phyloP scores from a whole-genome alignment of 2,113 vertebrate species.

The Eulemur macaco region DNA sequence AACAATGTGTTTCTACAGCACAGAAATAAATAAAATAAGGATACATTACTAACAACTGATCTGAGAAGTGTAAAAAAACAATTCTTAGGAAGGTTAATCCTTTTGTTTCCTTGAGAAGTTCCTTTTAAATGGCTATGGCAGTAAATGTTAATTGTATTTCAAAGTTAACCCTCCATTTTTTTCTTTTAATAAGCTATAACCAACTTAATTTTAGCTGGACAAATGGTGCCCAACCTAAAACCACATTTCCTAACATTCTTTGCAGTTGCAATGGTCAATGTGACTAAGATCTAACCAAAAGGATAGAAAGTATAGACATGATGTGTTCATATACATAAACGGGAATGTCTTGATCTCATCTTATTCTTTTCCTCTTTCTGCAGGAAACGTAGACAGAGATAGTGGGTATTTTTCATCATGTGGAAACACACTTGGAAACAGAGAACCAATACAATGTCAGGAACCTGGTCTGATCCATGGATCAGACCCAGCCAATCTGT shows the following conservation, averaged over 20 bases:
- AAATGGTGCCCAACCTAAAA: not conserved
- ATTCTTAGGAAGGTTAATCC: not conserved
- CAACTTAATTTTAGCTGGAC: not conserved
- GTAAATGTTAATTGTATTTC: not conserved
- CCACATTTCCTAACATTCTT: not conserved
- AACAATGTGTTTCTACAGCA: not conserved
- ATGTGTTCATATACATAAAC: not conserved
- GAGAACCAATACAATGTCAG: not conserved
- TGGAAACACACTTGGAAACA: not conserved
- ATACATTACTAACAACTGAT: not conserved
- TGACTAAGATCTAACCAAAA: not conserved
- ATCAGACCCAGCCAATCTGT: not conserved
- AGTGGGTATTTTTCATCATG: not conserved
- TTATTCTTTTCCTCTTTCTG: not conserved
- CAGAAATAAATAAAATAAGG: not conserved
- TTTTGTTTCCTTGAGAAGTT: conserved; percentile 2
- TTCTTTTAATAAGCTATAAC: not conserved
- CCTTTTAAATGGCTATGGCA: not conserved
- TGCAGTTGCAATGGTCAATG: not conserved
- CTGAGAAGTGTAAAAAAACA: not conserved
- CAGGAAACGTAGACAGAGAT: not conserved
- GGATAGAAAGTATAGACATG: not conserved
- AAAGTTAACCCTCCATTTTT: not conserved
- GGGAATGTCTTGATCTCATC: not conserved
- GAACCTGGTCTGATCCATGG: not conserved